Evolutionary conservation across 2,113 vertebrate genomes (phyloP).

Genomic region (Galemys pyrenaicus): DNA sequence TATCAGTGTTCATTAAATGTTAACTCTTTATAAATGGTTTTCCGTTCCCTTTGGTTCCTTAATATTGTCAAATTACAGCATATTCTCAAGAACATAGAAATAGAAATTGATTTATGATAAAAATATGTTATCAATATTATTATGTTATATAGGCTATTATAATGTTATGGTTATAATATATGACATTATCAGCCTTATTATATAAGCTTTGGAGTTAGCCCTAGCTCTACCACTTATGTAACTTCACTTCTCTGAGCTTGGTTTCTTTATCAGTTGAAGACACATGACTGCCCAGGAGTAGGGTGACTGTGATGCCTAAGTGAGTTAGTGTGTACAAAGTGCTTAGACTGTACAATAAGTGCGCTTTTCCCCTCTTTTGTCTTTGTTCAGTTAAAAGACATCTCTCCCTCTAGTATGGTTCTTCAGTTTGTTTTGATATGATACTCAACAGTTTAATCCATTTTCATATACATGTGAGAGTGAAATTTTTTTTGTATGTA

Average conservation of each 20-base stretch:
- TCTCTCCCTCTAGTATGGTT: not conserved
- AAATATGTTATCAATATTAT: too few species aligned
- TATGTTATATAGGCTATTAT: too few species aligned
- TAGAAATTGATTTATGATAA: not conserved
- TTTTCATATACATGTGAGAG: not conserved
- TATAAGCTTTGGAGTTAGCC: not conserved
- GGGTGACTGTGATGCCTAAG: not conserved
- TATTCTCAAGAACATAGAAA: not conserved
- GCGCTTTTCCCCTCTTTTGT: not conserved
- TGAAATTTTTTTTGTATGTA: not conserved
- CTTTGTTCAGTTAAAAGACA: not conserved
- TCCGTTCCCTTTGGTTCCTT: not conserved
- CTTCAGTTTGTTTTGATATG: not conserved
- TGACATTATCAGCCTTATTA: not conserved
- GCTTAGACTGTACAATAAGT: not conserved
- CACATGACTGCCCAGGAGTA: not conserved
- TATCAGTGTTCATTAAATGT: not conserved
- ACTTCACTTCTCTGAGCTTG: not conserved
- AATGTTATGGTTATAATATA: too few species aligned
- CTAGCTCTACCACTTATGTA: not conserved
- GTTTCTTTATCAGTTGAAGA: not conserved
- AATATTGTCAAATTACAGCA: not conserved
- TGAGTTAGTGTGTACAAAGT: not conserved
- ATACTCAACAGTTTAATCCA: not conserved
- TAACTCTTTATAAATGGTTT: not conserved